phyloP scores from a whole-genome alignment of 2,888 invertebrate species.

The Pristionchus fissidentatus region DNA sequence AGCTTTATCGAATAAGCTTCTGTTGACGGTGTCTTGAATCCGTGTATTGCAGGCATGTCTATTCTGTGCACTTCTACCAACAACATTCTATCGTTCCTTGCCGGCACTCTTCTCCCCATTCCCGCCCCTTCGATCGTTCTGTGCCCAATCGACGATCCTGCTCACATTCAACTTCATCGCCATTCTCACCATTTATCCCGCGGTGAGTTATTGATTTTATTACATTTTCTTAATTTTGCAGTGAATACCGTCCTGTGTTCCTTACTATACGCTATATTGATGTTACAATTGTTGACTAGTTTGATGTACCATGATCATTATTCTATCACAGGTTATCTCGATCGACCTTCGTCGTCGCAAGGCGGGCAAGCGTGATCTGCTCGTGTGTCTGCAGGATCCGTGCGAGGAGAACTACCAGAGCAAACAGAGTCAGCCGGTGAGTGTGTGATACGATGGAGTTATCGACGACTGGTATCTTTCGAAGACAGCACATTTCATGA shows the following conservation, averaged over 20 bases:
- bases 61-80: constrained; percentile 89
- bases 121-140: constrained; percentile 93
- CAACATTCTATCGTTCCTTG: constrained; percentile 90
- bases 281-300: background rate
- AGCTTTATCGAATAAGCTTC: background rate
- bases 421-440: constrained; percentile 57
- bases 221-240: constrained; percentile 76
- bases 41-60: constrained; percentile 78
- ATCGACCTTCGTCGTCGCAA: constrained; percentile 62
- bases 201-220: constrained; percentile 91
- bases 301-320: too few species aligned
- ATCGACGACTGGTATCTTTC: too few species aligned
- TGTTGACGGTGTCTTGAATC: background rate
- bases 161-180: constrained; percentile 90
- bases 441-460: too few species aligned
- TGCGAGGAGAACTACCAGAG: constrained; percentile 65
- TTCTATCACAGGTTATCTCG: too few species aligned
- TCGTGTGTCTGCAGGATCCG: constrained; percentile 83
- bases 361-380: constrained; percentile 83
- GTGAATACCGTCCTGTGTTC: background rate
- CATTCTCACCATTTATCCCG: constrained; percentile 91
- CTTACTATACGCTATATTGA: background rate
- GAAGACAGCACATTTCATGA: too few species aligned
- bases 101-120: constrained; percentile 90
- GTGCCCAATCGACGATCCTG: constrained; percentile 87